These are phyloP conservation scores for Xyrichtys novacula DNA, from an alignment of 2,797 vertebrate genomes.

Conservation along the genomic window DNA sequence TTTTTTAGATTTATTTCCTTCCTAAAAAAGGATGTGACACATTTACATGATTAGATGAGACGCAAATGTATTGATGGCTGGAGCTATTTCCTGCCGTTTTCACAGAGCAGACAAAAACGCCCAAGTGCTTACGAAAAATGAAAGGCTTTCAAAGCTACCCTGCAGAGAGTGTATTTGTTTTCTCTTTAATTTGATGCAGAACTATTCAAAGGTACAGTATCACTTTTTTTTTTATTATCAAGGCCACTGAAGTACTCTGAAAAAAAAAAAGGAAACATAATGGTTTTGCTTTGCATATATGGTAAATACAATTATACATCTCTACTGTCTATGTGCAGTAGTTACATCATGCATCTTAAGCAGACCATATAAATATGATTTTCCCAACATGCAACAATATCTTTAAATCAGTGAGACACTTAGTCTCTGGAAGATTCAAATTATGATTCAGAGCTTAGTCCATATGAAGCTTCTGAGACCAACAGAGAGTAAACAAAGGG, in stretches of 20 bases:
- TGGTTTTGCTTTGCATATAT: not conserved
- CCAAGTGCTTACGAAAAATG: slow-evolving; percentile 5
- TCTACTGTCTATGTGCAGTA: not conserved
- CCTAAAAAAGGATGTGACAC: not conserved
- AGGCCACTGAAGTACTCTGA: too few relatives aligned
- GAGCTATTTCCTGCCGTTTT: slow-evolving; percentile 1
- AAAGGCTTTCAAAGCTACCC: not conserved
- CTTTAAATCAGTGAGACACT: not conserved
- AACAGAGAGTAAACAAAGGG: not conserved
- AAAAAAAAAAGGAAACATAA: not conserved
- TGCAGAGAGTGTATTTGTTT: too few relatives aligned
- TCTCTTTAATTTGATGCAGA: not conserved
- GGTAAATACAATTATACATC: not conserved
- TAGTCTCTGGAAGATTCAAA: not conserved
- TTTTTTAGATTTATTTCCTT: not conserved
- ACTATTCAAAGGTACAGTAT: not conserved
- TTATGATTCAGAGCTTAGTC: not conserved
- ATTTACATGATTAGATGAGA: not conserved
- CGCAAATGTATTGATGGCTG: not conserved
- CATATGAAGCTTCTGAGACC: not conserved
- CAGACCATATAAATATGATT: not conserved
- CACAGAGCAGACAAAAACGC: not conserved
- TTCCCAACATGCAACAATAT: not conserved
- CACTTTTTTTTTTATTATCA: too few relatives aligned
- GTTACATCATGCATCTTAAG: not conserved